Conservation (phyloP, 2,113 vertebrate species). For the Cygnus buccinator region DNA sequence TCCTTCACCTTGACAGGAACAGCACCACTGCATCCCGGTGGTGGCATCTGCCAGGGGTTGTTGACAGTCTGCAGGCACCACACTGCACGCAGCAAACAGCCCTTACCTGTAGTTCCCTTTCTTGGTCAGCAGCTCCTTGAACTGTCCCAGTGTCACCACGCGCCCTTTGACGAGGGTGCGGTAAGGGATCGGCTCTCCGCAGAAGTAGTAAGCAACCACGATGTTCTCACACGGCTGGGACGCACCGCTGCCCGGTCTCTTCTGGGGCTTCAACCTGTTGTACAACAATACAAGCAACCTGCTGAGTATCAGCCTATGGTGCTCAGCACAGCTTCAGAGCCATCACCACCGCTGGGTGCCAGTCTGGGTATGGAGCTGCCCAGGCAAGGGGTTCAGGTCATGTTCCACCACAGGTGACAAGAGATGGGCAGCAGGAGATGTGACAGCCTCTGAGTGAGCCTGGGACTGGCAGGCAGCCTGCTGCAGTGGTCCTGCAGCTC, state of each 20-base stretch:
- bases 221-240: conserved; percentile 86
- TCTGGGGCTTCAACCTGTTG: conserved; percentile 85
- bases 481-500: too few relatives aligned
- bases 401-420: neutral
- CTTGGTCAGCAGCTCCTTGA: conserved; percentile 95
- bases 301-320: neutral
- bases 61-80: neutral
- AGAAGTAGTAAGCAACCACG: conserved; percentile 96
- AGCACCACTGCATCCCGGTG: fast-evolving
- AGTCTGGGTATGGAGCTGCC: too few relatives aligned
- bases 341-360: neutral
- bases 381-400: neutral
- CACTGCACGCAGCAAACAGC: fast-evolving
- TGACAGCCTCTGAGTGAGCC: neutral
- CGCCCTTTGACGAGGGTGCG: conserved; percentile 90
- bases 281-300: neutral
- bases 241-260: conserved; percentile 65
- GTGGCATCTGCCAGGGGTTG: fast-evolving
- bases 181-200: conserved; percentile 95
- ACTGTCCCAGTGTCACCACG: conserved; percentile 91
- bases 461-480: neutral
- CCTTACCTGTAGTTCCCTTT: conserved; percentile 89
- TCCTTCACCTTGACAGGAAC: neutral
- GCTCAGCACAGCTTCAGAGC: neutral
- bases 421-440: too few relatives aligned